Percentiles rank a stretch among this genome's conserved stretches.
These are phyloP conservation scores for Dicycla oo DNA, from an alignment of 2,888 invertebrate genomes.

Conservation along the genomic window DNA sequence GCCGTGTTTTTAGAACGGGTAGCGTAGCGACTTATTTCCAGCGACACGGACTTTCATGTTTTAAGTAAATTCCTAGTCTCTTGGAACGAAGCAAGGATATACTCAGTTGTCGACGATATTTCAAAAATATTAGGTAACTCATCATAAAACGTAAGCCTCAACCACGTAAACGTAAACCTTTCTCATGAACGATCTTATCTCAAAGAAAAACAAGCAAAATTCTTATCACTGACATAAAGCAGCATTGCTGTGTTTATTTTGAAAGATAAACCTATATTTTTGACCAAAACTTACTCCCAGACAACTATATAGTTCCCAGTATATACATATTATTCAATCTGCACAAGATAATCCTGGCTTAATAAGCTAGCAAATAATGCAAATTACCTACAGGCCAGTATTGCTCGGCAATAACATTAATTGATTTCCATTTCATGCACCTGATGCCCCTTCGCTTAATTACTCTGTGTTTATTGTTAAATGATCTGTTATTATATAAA, in stretches of 20 bases:
- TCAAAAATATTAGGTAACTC: neutral
- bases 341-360: slow-evolving; percentile 67
- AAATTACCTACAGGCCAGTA: slow-evolving; percentile 68
- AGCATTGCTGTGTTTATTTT: neutral
- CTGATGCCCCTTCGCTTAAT: slow-evolving; percentile 72
- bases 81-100: neutral
- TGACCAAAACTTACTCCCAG: neutral
- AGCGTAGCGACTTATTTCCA: neutral
- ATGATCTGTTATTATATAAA: slow-evolving; percentile 32
- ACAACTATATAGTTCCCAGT: neutral
- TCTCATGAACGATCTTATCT: neutral
- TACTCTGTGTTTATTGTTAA: slow-evolving; percentile 56
- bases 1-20: neutral
- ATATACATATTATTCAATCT: slow-evolving; percentile 50
- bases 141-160: neutral
- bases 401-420: slow-evolving; percentile 80
- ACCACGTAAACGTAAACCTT: no score
- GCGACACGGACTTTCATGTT: neutral
- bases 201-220: neutral
- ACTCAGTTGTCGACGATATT: neutral
- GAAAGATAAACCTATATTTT: neutral
- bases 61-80: neutral
- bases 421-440: slow-evolving; percentile 84
- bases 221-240: neutral
- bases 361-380: slow-evolving; percentile 75